Conservation (phyloP, 1,140 invertebrate species). For the Berghia stephanieae region DNA sequence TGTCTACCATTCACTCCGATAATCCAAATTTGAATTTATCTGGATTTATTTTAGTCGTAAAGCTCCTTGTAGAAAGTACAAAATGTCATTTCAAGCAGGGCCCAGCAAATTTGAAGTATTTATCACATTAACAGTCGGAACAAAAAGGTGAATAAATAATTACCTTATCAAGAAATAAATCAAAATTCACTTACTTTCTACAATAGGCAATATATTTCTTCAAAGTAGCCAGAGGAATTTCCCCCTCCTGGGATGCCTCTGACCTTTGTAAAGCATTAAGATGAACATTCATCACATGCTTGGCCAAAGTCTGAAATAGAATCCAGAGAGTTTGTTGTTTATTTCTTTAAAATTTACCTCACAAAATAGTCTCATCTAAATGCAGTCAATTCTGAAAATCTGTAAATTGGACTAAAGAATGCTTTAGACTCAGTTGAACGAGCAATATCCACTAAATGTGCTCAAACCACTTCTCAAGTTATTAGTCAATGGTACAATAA, state of each 20-base stretch:
- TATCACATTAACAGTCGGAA: no score
- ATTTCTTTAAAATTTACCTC: background rate
- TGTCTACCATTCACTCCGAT: no score
- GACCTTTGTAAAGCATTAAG: constrained; percentile 79
- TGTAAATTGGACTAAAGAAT: background rate
- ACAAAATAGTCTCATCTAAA: background rate
- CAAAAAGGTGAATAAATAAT: no score
- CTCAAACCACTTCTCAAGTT: no score
- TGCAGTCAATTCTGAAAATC: background rate
- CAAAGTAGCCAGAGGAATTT: constrained; percentile 86
- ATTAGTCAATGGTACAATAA: no score
- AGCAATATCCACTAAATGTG: no score
- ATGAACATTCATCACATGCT: constrained; percentile 97
- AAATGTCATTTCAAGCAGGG: no score
- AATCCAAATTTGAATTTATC: no score
- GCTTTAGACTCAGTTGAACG: background rate
- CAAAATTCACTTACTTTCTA: constrained; percentile 79
- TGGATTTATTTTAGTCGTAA: no score
- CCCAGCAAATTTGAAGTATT: no score
- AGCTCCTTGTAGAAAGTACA: no score
- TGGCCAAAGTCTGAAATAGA: constrained; percentile 80
- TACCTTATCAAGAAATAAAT: no score
- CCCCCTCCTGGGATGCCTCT: constrained; percentile 69
- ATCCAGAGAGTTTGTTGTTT: background rate
- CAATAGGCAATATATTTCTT: constrained; percentile 96